A percentile compares a stretch with the other conserved stretches of the same genome.
These are phyloP conservation scores for Nettapus auritus DNA, from an alignment of 2,113 vertebrate genomes.

Conservation along the genomic window DNA sequence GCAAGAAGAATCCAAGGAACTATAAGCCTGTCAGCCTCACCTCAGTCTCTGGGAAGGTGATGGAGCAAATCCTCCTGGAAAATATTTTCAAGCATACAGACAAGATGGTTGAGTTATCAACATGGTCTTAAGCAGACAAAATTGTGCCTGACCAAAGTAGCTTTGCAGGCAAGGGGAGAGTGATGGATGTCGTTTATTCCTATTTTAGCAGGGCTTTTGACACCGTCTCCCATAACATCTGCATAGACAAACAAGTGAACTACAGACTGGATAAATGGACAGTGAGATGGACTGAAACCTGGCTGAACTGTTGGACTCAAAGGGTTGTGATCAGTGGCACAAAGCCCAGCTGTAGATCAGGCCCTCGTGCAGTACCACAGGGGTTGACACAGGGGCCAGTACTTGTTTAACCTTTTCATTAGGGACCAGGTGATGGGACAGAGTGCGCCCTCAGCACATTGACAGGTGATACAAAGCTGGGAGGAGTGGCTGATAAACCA, in stretches of 20 bases:
- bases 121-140: background rate
- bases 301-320: background rate
- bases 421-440: background rate
- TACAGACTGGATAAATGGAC: background rate
- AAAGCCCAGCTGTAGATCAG: background rate
- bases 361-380: background rate
- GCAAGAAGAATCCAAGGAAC: background rate
- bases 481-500: background rate
- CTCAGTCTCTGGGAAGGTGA: background rate
- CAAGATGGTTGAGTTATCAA: background rate
- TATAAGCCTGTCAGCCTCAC: background rate
- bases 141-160: background rate
- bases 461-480: background rate
- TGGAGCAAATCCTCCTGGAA: background rate
- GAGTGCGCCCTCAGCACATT: background rate
- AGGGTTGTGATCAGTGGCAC: background rate
- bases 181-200: background rate
- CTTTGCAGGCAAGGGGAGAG: background rate
- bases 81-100: background rate
- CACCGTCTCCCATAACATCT: background rate
- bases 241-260: background rate
- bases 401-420: background rate
- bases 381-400: background rate
- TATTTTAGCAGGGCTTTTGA: background rate
- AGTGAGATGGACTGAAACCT: background rate